phyloP scores from a whole-genome alignment of 2,888 invertebrate genomes.

The Drosophila parthenogenetica region DNA sequence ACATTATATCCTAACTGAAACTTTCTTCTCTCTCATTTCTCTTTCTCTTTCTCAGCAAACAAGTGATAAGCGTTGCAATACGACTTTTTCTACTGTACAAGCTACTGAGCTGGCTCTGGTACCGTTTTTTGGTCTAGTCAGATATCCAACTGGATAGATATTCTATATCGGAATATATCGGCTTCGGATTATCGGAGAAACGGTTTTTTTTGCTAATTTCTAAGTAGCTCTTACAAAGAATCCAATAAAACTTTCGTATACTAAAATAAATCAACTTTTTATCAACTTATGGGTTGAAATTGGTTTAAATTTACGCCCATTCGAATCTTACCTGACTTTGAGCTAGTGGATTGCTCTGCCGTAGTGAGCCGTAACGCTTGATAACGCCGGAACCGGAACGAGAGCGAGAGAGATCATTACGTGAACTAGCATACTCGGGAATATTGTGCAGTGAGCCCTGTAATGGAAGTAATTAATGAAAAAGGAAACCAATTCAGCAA shows the following conservation, averaged over 20 bases:
- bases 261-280: not conserved
- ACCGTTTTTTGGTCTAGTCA: conserved; percentile 26
- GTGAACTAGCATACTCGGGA: conserved; percentile 85
- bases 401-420: conserved; percentile 85
- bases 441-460: conserved; percentile 87
- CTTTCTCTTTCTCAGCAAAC: conserved; percentile 48
- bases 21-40: not conserved
- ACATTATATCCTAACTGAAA: no score
- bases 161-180: not conserved
- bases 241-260: conserved; percentile 2
- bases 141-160: not conserved
- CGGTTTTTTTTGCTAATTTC: conserved; percentile 26
- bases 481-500: no score
- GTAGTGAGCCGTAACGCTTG: conserved; percentile 85
- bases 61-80: conserved; percentile 33
- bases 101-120: conserved; percentile 61
- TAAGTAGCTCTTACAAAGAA: conserved; percentile 7
- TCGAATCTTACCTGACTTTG: conserved; percentile 72
- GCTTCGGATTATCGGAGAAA: conserved; percentile 21
- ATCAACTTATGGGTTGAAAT: not conserved
- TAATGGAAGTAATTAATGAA: not conserved
- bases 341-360: conserved; percentile 73
- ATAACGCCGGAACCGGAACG: conserved; percentile 81
- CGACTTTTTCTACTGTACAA: conserved; percentile 63
- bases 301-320: not conserved